Conservation (phyloP, 2,797 vertebrate genomes). For the Enteromius unitaeniatus region DNA sequence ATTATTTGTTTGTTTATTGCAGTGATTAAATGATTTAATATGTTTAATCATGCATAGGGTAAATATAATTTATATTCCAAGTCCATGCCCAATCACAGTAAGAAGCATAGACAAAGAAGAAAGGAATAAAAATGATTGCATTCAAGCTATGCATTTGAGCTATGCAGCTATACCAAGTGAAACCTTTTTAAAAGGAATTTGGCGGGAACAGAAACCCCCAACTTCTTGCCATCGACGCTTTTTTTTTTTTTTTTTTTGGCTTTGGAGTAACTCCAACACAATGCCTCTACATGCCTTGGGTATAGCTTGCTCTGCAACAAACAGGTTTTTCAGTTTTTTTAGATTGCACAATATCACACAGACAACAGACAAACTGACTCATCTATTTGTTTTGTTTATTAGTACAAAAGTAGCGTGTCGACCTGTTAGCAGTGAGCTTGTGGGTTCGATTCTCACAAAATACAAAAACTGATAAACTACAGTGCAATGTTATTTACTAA, state of each 20-base stretch:
- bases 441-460: neutral
- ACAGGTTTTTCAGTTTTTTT: slow-evolving; percentile 22
- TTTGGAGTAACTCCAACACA: slow-evolving; percentile 41
- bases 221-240: neutral
- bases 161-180: neutral
- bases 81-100: neutral
- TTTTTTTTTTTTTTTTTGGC: neutral
- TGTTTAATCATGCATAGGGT: neutral
- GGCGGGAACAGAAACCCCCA: neutral
- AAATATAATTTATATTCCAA: neutral
- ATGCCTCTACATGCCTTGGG: slow-evolving; percentile 38
- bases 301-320: slow-evolving; percentile 26
- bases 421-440: neutral
- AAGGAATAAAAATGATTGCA: neutral
- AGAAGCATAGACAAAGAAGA: neutral
- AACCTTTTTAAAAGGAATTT: neutral
- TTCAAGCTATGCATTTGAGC: neutral
- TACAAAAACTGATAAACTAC: neutral
- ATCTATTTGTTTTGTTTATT: neutral
- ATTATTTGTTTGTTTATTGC: neutral
- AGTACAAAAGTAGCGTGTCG: neutral
- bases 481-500: neutral
- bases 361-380: slow-evolving; percentile 2
- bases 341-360: neutral
- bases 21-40: neutral